These are phyloP conservation scores for Epinephelus fuscoguttatus DNA, from an alignment of 2,113 vertebrate genomes.

Conservation along the genomic window DNA sequence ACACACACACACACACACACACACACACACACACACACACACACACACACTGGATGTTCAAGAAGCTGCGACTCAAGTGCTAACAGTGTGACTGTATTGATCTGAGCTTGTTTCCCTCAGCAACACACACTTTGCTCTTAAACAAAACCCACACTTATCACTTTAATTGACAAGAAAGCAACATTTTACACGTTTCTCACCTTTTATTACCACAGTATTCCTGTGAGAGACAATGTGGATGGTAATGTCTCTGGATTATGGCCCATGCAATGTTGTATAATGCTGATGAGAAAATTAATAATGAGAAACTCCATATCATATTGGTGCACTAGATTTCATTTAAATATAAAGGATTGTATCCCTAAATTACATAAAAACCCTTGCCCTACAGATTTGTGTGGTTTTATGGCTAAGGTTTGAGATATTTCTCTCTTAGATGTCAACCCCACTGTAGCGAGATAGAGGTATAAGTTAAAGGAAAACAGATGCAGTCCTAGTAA, in stretches of 20 bases:
- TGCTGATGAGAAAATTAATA: background rate
- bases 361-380: background rate
- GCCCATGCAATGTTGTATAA: background rate
- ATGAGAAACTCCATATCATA: background rate
- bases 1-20: slow-evolving; percentile 2
- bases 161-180: slow-evolving; percentile 37
- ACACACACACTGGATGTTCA: slow-evolving; percentile 32
- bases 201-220: background rate
- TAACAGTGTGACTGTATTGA: slow-evolving; percentile 59
- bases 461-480: background rate
- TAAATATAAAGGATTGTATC: background rate
- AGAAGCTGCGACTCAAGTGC: slow-evolving; percentile 60
- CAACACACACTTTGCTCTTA: slow-evolving; percentile 41
- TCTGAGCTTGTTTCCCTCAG: slow-evolving; percentile 48
- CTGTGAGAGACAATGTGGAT: background rate
- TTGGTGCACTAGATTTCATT: background rate
- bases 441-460: background rate
- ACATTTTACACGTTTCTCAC: slow-evolving; percentile 1
- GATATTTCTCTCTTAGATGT: background rate
- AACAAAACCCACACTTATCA: slow-evolving; percentile 54
- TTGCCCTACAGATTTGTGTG: background rate
- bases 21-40: background rate
- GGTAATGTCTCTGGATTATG: background rate
- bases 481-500: background rate
- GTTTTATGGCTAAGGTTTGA: background rate